Evolutionary conservation across 2,797 vertebrate genomes (phyloP).

Genomic region (Adrianichthys oophorus): DNA sequence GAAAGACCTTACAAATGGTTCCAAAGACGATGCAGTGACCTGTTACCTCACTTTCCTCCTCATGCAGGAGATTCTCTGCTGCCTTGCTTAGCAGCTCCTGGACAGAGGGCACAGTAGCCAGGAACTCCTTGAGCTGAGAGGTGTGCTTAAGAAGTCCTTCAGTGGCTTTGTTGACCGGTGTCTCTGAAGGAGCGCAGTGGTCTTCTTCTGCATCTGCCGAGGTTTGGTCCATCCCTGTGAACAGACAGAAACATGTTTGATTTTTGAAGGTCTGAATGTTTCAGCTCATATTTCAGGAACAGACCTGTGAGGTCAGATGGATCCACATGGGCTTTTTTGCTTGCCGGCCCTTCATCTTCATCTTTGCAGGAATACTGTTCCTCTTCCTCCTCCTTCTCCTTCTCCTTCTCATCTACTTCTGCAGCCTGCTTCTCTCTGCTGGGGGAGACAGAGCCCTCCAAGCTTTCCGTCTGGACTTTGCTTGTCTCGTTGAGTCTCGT

Average conservation of each 20-base stretch:
- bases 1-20: too few relatives aligned
- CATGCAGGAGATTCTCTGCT: constrained; percentile 70
- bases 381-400: neutral
- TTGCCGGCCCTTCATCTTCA: constrained; percentile 15
- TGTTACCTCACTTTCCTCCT: constrained; percentile 74
- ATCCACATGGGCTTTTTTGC: constrained; percentile 42
- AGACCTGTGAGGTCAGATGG: constrained; percentile 44
- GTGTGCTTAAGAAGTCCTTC: constrained; percentile 57
- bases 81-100: constrained; percentile 76
- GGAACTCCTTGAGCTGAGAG: constrained; percentile 71
- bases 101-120: constrained; percentile 73
- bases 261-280: neutral
- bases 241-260: neutral
- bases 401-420: neutral
- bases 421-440: neutral
- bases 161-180: constrained; percentile 13
- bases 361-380: neutral
- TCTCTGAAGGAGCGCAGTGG: neutral
- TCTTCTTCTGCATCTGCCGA: neutral
- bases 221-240: constrained; percentile 30
- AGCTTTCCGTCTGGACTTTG: neutral
- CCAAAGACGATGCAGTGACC: neutral
- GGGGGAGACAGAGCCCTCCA: constrained; percentile 6
- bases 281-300: neutral
- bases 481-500: neutral